Evolutionary conservation across 1,140 invertebrate species (phyloP).

Genomic region (Macrobrachium nipponense): DNA sequence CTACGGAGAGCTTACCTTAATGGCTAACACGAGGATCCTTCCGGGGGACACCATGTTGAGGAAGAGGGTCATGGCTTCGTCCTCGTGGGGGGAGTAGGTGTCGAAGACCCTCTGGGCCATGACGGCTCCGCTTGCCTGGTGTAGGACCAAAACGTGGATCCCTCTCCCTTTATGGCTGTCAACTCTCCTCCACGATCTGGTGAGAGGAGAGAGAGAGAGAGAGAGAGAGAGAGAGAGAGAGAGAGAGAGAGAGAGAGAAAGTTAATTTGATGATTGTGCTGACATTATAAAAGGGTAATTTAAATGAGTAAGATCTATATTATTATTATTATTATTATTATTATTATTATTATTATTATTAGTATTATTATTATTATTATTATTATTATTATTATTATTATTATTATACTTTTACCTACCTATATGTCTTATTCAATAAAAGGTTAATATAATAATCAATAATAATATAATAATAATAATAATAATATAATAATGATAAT

Average conservation of each 20-base stretch:
- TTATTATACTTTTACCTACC: no score
- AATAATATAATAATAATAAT: no score
- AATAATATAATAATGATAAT: no score
- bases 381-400: no score
- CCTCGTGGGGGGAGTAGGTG: slow-evolving; percentile 77
- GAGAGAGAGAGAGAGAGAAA: background rate
- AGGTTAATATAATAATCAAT: no score
- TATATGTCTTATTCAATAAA: no score
- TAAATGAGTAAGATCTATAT: no score
- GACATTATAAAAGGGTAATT: no score
- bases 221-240: slow-evolving; percentile 20
- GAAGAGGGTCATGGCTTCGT: slow-evolving; percentile 76
- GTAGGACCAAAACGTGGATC: slow-evolving; percentile 77
- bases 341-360: no score
- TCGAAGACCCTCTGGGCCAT: slow-evolving; percentile 77
- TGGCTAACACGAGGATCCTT: slow-evolving; percentile 75
- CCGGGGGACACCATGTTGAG: slow-evolving; percentile 75
- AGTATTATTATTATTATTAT: no score
- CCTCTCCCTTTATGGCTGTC: slow-evolving; percentile 73
- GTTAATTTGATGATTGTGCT: background rate
- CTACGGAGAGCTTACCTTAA: slow-evolving; percentile 70
- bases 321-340: no score
- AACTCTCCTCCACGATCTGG: slow-evolving; percentile 74
- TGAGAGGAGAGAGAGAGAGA: slow-evolving; percentile 41
- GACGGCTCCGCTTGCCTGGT: slow-evolving; percentile 75